Evolutionary conservation across 2,888 invertebrate species (phyloP).

Genomic region (Pheosia gnoma): DNA sequence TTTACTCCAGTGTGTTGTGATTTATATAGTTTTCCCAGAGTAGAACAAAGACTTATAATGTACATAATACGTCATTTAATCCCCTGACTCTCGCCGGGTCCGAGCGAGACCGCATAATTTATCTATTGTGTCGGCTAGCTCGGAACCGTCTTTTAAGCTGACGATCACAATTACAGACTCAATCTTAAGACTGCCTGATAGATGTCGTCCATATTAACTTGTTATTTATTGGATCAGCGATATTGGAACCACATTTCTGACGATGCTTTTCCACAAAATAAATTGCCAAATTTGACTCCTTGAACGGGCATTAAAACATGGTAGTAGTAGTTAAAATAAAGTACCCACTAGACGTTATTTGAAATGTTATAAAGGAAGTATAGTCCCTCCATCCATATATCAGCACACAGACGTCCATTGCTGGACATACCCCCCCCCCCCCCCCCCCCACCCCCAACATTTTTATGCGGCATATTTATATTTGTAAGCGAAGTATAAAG

Average conservation of each 20-base stretch:
- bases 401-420: too few relatives aligned
- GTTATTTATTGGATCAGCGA: slow-evolving; percentile 13
- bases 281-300: too few relatives aligned
- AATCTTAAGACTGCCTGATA: slow-evolving; percentile 28
- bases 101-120: slow-evolving; percentile 40
- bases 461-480: too few relatives aligned
- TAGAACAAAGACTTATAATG: slow-evolving; percentile 31
- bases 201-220: slow-evolving; percentile 22
- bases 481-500: neutral
- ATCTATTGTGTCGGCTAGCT: slow-evolving; percentile 38
- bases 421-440: too few relatives aligned
- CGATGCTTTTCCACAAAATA: neutral
- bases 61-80: slow-evolving; percentile 41
- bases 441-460: too few relatives aligned
- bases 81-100: slow-evolving; percentile 37
- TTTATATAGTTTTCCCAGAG: slow-evolving; percentile 22
- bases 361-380: too few relatives aligned
- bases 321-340: too few relatives aligned
- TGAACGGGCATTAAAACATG: too few relatives aligned
- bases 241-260: slow-evolving; percentile 8
- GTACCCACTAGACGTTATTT: too few relatives aligned
- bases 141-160: slow-evolving; percentile 29
- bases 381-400: too few relatives aligned
- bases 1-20: slow-evolving; percentile 10
- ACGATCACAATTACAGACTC: slow-evolving; percentile 36